Evolutionary conservation across 2,113 vertebrate species (phyloP).

Genomic region (Channa argus): DNA sequence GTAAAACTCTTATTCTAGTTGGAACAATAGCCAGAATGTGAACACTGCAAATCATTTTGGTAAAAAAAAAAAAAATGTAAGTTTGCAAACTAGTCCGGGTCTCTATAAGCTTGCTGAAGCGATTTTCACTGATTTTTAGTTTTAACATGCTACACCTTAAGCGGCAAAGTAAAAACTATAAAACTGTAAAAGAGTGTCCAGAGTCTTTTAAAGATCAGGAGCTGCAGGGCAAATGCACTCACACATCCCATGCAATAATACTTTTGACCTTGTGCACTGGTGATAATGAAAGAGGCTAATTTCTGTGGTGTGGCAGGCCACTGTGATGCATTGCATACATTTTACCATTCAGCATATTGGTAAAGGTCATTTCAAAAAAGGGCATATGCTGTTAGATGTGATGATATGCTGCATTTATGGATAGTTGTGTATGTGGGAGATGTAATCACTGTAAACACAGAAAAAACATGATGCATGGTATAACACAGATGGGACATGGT

Average conservation of each 20-base stretch:
- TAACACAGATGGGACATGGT: too few relatives aligned
- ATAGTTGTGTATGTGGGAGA: too few relatives aligned
- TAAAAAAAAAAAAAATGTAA: too few relatives aligned
- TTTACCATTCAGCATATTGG: slow-evolving; percentile 29
- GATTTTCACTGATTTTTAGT: too few relatives aligned
- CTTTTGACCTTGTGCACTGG: slow-evolving; percentile 60
- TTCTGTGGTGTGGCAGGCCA: slow-evolving; percentile 37
- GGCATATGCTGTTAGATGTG: slow-evolving; percentile 28
- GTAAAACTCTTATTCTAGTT: neutral
- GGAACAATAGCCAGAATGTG: neutral
- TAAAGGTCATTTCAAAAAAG: slow-evolving; percentile 65
- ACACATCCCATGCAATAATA: slow-evolving; percentile 54
- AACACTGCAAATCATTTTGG: too few relatives aligned
- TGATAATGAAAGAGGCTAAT: slow-evolving; percentile 71
- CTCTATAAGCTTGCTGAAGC: too few relatives aligned
- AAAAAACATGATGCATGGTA: too few relatives aligned
- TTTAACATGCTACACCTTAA: too few relatives aligned
- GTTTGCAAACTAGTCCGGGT: too few relatives aligned
- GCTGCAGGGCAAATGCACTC: slow-evolving; percentile 24
- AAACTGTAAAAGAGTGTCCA: too few relatives aligned
- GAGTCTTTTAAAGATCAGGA: slow-evolving; percentile 32
- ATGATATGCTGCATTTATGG: slow-evolving; percentile 23
- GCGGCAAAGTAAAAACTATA: too few relatives aligned
- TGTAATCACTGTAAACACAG: too few relatives aligned
- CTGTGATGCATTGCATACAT: slow-evolving; percentile 62